phyloP scores from a whole-genome alignment of 2,797 vertebrate species.

The Cuniculus paca region DNA sequence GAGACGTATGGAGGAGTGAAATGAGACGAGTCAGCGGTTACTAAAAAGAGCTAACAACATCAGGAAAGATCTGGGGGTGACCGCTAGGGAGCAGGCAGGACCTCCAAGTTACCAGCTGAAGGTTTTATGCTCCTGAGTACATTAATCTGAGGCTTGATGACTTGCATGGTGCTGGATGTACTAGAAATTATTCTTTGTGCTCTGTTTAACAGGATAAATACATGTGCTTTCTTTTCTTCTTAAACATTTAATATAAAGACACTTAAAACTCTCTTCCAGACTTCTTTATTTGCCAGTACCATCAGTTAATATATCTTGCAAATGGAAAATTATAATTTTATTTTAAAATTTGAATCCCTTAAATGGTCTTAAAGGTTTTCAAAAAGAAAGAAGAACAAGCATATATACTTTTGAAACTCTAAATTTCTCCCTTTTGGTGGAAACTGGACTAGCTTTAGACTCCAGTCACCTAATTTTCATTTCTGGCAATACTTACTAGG shows the following conservation, averaged over 20 bases:
- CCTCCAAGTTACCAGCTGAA: background rate
- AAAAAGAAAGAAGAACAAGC: background rate
- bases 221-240: background rate
- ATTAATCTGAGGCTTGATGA: background rate
- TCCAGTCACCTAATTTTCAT: slow-evolving; percentile 24
- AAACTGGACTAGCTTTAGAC: background rate
- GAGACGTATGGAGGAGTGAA: background rate
- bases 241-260: slow-evolving; percentile 13
- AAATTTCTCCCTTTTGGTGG: background rate
- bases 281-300: background rate
- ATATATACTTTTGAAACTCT: background rate
- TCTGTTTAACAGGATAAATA: background rate
- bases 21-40: background rate
- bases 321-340: background rate
- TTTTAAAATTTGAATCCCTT: background rate
- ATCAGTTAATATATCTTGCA: background rate
- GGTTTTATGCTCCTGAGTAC: background rate
- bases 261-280: background rate
- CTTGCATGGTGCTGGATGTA: background rate
- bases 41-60: background rate
- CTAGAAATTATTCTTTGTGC: background rate
- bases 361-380: background rate
- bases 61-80: background rate
- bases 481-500: background rate
- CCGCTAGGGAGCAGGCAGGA: background rate